Evolutionary conservation across 1,140 invertebrate genomes (phyloP), one percentile per base, ranked within the genome.

Genomic region (Pteromalus puparum): DNA sequence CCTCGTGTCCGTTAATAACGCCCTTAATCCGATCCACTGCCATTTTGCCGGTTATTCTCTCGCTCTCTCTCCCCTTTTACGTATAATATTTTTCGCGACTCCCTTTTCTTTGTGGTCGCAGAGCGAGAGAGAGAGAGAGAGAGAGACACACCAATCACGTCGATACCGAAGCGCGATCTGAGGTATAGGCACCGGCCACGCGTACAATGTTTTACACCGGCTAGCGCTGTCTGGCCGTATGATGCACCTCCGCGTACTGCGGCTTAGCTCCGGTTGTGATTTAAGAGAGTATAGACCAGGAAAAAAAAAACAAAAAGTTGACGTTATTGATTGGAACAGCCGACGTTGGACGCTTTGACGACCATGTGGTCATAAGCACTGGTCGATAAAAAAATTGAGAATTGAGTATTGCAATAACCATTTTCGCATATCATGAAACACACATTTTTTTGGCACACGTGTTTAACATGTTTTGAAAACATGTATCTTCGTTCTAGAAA

Each of bases 1-100:
- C 87, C 87, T 88, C 87, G 87, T n/a, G 88, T 87, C 90, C 88
- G 90, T 91, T 91, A 91, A 91, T 91, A 91, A 91, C 90, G 88
- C 88, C 88, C 89, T 90, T 91, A 91, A 91, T 91, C 90, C 90
- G 87, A 75, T 81, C 70, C 86, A 84, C 87, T 81, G 84, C 82
- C 65, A 70, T 68, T 80, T 80, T 70, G 86, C 79, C 87, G 85
- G 87, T 88, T 83, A 85, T 84, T 78, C 76, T 77, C 15, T 78
- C 18, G 21, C 28, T 78, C 5, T 42, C 28, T 21, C 28, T 9
- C 12, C 28, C 34, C 34, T 65, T 65, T 46, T 61, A 5, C 53
- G 53, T 61, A 48, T 61, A 61, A n/a, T 61, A 61, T 61, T 61
- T 61, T 61, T n/a, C 38, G 24, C 38, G 42, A n/a, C 48, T 80